phyloP scores from a whole-genome alignment of 2,888 invertebrate species.

The Trypoxylon attenuatum region DNA sequence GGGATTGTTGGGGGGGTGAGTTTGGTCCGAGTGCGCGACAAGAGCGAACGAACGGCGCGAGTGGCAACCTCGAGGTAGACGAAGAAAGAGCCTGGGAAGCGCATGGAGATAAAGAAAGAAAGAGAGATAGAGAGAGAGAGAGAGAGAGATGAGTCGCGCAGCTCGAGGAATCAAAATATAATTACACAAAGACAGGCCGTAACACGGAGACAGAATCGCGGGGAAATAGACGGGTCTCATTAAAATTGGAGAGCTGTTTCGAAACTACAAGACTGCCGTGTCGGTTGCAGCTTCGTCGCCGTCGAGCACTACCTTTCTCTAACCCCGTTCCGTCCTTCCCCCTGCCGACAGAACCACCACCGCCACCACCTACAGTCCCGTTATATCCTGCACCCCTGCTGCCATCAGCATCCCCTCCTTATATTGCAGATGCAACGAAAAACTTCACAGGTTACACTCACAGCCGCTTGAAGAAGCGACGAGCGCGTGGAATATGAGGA shows the following conservation, averaged over 20 bases:
- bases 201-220: conserved; percentile 69
- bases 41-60: too few species aligned
- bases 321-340: conserved; percentile 36
- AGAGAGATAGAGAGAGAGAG: background rate
- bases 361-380: background rate
- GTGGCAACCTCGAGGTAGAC: too few species aligned
- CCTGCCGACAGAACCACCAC: conserved; percentile 2
- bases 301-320: conserved; percentile 56
- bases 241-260: conserved; percentile 74
- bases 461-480: conserved; percentile 24
- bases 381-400: conserved; percentile 20
- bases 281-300: conserved; percentile 67
- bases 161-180: conserved; percentile 68
- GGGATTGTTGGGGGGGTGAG: conserved; percentile 23
- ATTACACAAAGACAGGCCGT: conserved; percentile 68
- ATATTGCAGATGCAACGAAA: conserved; percentile 29
- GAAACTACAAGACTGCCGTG: conserved; percentile 72
- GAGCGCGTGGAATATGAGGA: conserved; percentile 20
- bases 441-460: conserved; percentile 35
- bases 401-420: background rate
- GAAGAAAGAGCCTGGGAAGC: conserved; percentile 3
- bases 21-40: conserved; percentile 32
- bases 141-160: conserved; percentile 22
- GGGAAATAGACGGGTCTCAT: conserved; percentile 72
- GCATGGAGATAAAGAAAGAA: background rate